A percentile compares a stretch with the other conserved stretches of the same genome.
Evolutionary conservation across 1,140 invertebrate species (phyloP).

Genomic region (Prorops nasuta): DNA sequence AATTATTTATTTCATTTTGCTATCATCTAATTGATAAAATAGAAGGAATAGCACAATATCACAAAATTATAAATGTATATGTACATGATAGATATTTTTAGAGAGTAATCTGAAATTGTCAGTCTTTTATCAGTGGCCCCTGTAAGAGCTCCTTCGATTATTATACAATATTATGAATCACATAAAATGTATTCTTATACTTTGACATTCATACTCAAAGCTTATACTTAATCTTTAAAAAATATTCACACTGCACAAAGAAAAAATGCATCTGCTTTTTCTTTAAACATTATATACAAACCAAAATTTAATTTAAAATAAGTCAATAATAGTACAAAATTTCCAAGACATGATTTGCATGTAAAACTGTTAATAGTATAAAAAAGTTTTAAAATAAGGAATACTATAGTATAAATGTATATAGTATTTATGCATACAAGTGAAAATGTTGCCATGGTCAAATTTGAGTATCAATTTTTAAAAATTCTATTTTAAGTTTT

Average conservation of each 20-base stretch:
- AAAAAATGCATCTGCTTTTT: not conserved
- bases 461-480: too few relatives aligned
- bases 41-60: constrained; percentile 10
- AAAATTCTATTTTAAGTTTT: too few relatives aligned
- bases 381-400: constrained; percentile 7
- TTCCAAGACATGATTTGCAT: constrained; percentile 32
- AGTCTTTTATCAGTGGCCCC: constrained; percentile 21
- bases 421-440: constrained; percentile 4
- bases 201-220: not conserved
- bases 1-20: constrained; percentile 7
- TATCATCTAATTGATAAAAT: constrained; percentile 19
- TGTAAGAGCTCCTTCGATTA: not conserved
- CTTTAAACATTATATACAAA: too few relatives aligned
- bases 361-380: constrained; percentile 9
- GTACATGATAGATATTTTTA: constrained; percentile 27
- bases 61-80: constrained; percentile 8
- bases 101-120: constrained; percentile 25
- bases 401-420: constrained; percentile 1
- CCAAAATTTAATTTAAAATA: too few relatives aligned
- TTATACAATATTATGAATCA: not conserved
- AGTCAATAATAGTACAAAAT: too few relatives aligned
- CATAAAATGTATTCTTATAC: not conserved
- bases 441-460: not conserved
- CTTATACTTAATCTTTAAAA: too few relatives aligned
- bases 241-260: not conserved